phyloP scores from a whole-genome alignment of 2,113 vertebrate species.

The Tragelaphus scriptus region DNA sequence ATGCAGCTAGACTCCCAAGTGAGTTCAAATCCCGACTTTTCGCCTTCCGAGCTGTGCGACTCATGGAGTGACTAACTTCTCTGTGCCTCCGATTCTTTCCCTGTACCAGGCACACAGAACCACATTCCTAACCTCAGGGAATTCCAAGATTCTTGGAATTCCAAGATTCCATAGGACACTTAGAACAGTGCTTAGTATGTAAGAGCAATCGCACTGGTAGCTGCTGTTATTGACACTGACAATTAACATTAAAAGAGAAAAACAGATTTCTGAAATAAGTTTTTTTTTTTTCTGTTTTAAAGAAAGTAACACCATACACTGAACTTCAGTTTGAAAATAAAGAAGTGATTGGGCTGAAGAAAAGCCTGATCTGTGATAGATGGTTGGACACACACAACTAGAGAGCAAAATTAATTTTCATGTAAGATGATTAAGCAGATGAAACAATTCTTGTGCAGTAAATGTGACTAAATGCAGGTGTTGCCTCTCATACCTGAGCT shows the following conservation, averaged over 20 bases:
- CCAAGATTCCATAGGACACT: rapidly evolving
- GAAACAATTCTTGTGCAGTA: background rate
- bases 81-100: background rate
- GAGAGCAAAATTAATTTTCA: background rate
- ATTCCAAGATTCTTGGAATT: too few species aligned
- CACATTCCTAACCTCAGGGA: background rate
- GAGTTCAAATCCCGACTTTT: rapidly evolving
- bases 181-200: background rate
- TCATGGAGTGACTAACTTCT: rapidly evolving
- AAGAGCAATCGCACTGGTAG: rapidly evolving
- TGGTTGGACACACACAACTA: background rate
- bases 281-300: background rate
- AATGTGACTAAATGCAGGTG: background rate
- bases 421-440: background rate
- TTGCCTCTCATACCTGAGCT: background rate
- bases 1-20: rapidly evolving
- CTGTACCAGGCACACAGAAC: rapidly evolving
- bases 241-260: background rate
- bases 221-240: rapidly evolving
- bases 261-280: background rate
- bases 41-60: rapidly evolving
- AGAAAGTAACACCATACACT: rapidly evolving
- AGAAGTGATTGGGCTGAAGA: background rate
- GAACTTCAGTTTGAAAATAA: background rate
- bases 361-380: background rate